Percentiles rank a stretch among this genome's conserved stretches.
Conservation (phyloP, 2,888 invertebrate species). For the Mermis nigrescens region DNA sequence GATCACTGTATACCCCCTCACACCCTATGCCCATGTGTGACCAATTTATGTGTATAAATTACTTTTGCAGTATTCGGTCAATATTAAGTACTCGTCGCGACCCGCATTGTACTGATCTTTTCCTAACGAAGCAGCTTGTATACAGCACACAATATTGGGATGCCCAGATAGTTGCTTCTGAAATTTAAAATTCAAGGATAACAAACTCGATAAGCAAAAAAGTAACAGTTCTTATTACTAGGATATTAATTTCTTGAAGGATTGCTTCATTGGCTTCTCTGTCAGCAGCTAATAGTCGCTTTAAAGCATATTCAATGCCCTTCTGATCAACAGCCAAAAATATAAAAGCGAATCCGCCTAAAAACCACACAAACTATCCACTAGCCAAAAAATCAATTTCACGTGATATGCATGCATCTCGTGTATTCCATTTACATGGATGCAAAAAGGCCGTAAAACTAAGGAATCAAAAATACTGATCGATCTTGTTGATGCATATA, state of each 20-base stretch:
- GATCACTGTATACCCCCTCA: too few relatives aligned
- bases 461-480: not conserved
- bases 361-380: slow-evolving; percentile 16
- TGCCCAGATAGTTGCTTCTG: slow-evolving; percentile 71
- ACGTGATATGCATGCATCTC: not conserved
- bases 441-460: not conserved
- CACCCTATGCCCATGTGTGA: too few relatives aligned
- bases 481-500: too few relatives aligned
- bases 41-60: too few relatives aligned
- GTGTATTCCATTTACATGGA: not conserved
- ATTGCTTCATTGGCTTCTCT: slow-evolving; percentile 35
- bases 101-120: slow-evolving; percentile 58
- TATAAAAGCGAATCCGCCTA: slow-evolving; percentile 40
- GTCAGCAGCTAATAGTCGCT: slow-evolving; percentile 38
- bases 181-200: slow-evolving; percentile 10
- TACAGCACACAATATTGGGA: slow-evolving; percentile 70
- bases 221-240: slow-evolving; percentile 24
- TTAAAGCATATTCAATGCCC: slow-evolving; percentile 38
- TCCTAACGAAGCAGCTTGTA: slow-evolving; percentile 60
- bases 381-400: not conserved
- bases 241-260: slow-evolving; percentile 35
- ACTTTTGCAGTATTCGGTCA: slow-evolving; percentile 81
- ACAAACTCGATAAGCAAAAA: not conserved
- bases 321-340: slow-evolving; percentile 37
- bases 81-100: slow-evolving; percentile 66